Conservation (phyloP, 1,140 invertebrate species). For the Fopius arisanus region DNA sequence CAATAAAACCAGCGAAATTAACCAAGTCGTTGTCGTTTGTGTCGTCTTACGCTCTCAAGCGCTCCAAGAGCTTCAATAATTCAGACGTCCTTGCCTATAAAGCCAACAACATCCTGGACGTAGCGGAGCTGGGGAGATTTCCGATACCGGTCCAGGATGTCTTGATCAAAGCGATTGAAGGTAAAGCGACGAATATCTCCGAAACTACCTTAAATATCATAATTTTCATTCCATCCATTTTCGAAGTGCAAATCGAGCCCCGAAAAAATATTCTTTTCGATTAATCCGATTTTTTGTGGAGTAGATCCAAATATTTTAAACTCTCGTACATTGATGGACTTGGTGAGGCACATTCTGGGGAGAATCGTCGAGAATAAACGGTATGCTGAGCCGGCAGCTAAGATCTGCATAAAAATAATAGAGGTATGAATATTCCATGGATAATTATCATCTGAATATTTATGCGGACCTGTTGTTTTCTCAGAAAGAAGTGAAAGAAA, state of each 20-base stretch:
- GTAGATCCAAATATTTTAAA: conserved; percentile 80
- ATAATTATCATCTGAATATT: no score
- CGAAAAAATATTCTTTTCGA: no score
- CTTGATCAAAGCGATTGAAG: conserved; percentile 76
- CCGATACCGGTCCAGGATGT: conserved; percentile 74
- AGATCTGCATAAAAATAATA: conserved; percentile 83
- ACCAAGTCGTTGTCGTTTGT: conserved; percentile 61
- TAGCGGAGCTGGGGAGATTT: conserved; percentile 78
- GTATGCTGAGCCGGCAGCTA: conserved; percentile 80
- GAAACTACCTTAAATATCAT: no score
- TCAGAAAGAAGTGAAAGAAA: conserved; percentile 82
- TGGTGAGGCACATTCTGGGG: conserved; percentile 81
- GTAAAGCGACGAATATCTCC: no score
- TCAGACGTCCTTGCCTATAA: conserved; percentile 67
- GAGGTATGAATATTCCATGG: conserved; percentile 63
- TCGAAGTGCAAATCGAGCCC: no score
- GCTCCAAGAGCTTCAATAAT: conserved; percentile 82
- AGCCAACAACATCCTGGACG: conserved; percentile 71
- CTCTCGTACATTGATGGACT: conserved; percentile 82
- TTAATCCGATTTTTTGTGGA: conserved; percentile 12
- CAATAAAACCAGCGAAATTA: conserved; percentile 55
- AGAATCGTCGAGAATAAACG: conserved; percentile 80
- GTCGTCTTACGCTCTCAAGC: conserved; percentile 71
- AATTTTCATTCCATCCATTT: no score
- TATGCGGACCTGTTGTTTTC: neutral